A percentile compares a stretch with the other conserved stretches of the same genome.
Conservation (phyloP, 2,797 vertebrate genomes). For the Hippocampus kuda region DNA sequence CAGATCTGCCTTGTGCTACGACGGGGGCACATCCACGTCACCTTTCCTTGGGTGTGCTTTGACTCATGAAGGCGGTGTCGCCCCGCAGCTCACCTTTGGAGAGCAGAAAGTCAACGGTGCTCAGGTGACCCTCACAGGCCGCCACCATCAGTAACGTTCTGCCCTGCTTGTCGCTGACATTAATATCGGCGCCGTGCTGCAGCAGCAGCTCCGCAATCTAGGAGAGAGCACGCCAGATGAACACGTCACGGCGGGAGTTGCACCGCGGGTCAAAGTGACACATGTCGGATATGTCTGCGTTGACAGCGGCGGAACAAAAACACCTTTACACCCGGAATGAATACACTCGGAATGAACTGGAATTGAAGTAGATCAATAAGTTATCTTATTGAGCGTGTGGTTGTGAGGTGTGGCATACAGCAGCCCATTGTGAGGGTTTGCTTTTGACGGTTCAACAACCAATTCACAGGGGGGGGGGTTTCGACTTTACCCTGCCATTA, state of each 20-base stretch:
- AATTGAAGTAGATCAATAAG: too few species aligned
- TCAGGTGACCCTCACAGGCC: slow-evolving; percentile 90
- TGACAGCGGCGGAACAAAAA: too few species aligned
- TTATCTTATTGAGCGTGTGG: too few species aligned
- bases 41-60: not conserved
- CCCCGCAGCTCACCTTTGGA: slow-evolving; percentile 75
- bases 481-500: too few species aligned
- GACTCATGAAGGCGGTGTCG: too few species aligned
- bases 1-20: not conserved
- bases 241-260: not conserved
- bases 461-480: too few species aligned
- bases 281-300: too few species aligned
- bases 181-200: slow-evolving; percentile 82
- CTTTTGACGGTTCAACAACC: too few species aligned
- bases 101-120: slow-evolving; percentile 88
- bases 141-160: slow-evolving; percentile 96
- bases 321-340: too few species aligned
- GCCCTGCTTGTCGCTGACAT: slow-evolving; percentile 90
- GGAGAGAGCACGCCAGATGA: slow-evolving; percentile 11
- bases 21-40: not conserved
- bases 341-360: too few species aligned
- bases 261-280: not conserved
- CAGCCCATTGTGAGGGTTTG: too few species aligned
- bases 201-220: slow-evolving; percentile 86
- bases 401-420: too few species aligned